Percentiles rank a stretch among this genome's conserved stretches.
Evolutionary conservation across 2,888 invertebrate genomes (phyloP).

Genomic region (Marronus borbonicus): DNA sequence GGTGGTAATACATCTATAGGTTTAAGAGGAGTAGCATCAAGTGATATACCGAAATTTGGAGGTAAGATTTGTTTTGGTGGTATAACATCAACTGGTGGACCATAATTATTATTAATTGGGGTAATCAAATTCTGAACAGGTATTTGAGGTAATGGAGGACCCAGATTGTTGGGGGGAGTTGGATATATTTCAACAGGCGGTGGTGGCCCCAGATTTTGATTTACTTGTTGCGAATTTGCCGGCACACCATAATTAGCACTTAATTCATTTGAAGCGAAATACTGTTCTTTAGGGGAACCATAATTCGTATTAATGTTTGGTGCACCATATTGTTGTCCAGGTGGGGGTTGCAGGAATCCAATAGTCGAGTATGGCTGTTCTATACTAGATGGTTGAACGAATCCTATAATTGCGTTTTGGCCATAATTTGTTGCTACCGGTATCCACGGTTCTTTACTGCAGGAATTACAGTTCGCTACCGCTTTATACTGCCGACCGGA

Average conservation of each 20-base stretch:
- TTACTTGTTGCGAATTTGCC: slow-evolving; percentile 52
- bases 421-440: slow-evolving; percentile 75
- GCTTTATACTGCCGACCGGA: slow-evolving; percentile 52
- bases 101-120: slow-evolving; percentile 25
- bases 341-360: slow-evolving; percentile 38
- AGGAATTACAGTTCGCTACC: slow-evolving; percentile 76
- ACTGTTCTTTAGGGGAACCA: slow-evolving; percentile 47
- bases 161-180: slow-evolving; percentile 53
- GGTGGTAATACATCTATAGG: slow-evolving; percentile 45
- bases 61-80: slow-evolving; percentile 23
- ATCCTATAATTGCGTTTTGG: slow-evolving; percentile 62
- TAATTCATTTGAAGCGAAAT: not conserved
- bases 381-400: slow-evolving; percentile 60
- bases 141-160: slow-evolving; percentile 40
- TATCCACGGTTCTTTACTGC: slow-evolving; percentile 87
- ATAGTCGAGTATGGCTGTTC: slow-evolving; percentile 35
- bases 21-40: slow-evolving; percentile 34
- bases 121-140: not conserved
- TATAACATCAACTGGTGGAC: slow-evolving; percentile 46
- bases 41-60: slow-evolving; percentile 49
- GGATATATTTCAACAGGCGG: slow-evolving; percentile 43
- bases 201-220: slow-evolving; percentile 60
- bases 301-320: slow-evolving; percentile 52
- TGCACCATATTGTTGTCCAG: slow-evolving; percentile 33
- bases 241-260: slow-evolving; percentile 18